Base-by-base conservation (phyloP, 2,888 invertebrate genomes). In the Dione juno region DNA sequence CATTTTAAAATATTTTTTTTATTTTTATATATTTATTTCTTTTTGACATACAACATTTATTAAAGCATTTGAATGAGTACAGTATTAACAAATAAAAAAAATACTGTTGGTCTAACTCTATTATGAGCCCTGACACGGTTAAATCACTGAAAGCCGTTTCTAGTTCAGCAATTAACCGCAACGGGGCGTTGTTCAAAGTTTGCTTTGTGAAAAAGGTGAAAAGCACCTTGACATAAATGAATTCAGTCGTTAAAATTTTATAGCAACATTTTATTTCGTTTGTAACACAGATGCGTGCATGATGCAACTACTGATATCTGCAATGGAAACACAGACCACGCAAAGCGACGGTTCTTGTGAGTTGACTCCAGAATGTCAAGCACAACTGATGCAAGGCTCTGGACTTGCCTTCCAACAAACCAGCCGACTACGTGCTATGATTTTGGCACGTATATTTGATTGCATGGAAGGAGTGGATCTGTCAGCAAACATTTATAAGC, bases 291-390 rank as follows among this genome's bases (percentile, higher is more conserved):
- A 93, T 79, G 92, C 92, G 14, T 93, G 93, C 74, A 92, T 86
- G 41, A 93, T 93, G 92, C 92, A 92, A 78, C 75, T 93, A 65
- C 79, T 93, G 59, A 86, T 92, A 83, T 88, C 92, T 1, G 90
- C 92, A 0, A 90, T 92, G 92, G 92, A 93, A 75, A 77, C 85
- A 0, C 92, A 92, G 70, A 90, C 88, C 0, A 83, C 85, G n/a
- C 84, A 87, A 65, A 75, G 81, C 0, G 92, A 92, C 0, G 89
- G 85, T 1, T 76, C 84, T 1, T 93, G 92, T 54, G 92, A 92
- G 67, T 72, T 92, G 68, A 81, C 86, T 0, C 85, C 92, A 0
- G 92, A 92, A 78, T 93, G 92, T 69, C 80, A 82, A 14, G 75
- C 83, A 3, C 92, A 92, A 75, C 69, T 93, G 5, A 82, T 92